Percentiles rank a stretch among this genome's conserved stretches.
Evolutionary conservation across 1,140 invertebrate species (phyloP).

Genomic region (Asobara japonica): DNA sequence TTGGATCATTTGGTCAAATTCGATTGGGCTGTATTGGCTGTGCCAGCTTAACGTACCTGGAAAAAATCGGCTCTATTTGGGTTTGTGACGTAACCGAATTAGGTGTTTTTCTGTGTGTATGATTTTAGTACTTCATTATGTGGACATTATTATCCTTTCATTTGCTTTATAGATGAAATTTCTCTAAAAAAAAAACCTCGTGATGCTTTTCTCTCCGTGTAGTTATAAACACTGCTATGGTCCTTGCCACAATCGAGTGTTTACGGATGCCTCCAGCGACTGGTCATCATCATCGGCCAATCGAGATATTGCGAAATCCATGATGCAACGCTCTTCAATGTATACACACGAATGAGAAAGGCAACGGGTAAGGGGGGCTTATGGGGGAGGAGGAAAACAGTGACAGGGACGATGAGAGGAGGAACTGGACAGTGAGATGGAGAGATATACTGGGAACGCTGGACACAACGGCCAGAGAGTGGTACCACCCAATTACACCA

Average conservation of each 20-base stretch:
- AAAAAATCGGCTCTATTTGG: too few relatives aligned
- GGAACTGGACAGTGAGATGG: slow-evolving; percentile 19
- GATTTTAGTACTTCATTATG: too few relatives aligned
- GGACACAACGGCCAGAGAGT: slow-evolving; percentile 32
- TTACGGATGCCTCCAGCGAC: neutral
- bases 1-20: too few relatives aligned
- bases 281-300: slow-evolving; percentile 31
- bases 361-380: neutral
- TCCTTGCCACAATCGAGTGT: slow-evolving; percentile 5
- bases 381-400: slow-evolving; percentile 17
- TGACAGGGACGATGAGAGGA: slow-evolving; percentile 27
- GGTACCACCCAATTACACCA: slow-evolving; percentile 65
- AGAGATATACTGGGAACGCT: slow-evolving; percentile 1
- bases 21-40: too few relatives aligned
- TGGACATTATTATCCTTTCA: too few relatives aligned
- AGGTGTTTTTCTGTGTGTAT: too few relatives aligned
- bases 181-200: too few relatives aligned
- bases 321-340: slow-evolving; percentile 22
- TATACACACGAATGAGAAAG: slow-evolving; percentile 13
- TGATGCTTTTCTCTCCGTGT: too few relatives aligned
- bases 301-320: slow-evolving; percentile 36
- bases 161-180: neutral
- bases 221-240: neutral
- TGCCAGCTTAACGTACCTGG: too few relatives aligned
- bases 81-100: too few relatives aligned